These are phyloP conservation scores for Paradisaea rubra DNA, from an alignment of 2,113 vertebrate genomes.

Conservation along the genomic window DNA sequence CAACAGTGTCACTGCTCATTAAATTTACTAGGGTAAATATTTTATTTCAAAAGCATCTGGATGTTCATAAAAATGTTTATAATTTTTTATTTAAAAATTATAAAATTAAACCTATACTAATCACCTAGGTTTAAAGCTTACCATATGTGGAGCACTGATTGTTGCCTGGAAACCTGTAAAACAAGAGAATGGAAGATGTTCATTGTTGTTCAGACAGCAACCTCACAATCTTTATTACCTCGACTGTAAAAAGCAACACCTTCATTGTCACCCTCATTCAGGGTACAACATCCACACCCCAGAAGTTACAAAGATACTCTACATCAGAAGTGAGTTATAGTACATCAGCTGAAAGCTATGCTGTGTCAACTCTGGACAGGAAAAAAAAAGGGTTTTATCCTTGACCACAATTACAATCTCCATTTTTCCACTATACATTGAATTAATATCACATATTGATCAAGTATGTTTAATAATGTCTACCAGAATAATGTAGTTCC, in stretches of 20 bases:
- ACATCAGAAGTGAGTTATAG: background rate
- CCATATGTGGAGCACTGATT: slow-evolving; percentile 99
- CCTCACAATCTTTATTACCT: background rate
- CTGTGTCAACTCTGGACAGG: background rate
- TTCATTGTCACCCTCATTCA: background rate
- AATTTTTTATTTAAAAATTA: no score
- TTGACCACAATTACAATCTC: background rate
- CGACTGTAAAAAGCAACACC: background rate
- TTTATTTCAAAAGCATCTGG: background rate
- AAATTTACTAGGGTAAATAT: background rate
- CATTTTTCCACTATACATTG: background rate
- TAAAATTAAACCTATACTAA: background rate
- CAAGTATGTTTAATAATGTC: background rate
- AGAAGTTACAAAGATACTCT: background rate
- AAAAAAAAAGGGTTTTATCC: background rate
- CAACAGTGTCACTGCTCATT: background rate
- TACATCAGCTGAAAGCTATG: background rate
- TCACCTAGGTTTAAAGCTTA: slow-evolving; percentile 62
- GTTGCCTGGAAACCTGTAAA: slow-evolving; percentile 94
- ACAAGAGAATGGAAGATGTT: slow-evolving; percentile 37
- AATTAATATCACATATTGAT: background rate
- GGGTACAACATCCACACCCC: background rate
- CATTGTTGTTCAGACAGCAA: background rate
- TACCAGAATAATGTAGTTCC: background rate
- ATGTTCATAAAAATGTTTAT: background rate